Conservation (phyloP, 2,797 vertebrate genomes). For the Scolopax rusticola region DNA sequence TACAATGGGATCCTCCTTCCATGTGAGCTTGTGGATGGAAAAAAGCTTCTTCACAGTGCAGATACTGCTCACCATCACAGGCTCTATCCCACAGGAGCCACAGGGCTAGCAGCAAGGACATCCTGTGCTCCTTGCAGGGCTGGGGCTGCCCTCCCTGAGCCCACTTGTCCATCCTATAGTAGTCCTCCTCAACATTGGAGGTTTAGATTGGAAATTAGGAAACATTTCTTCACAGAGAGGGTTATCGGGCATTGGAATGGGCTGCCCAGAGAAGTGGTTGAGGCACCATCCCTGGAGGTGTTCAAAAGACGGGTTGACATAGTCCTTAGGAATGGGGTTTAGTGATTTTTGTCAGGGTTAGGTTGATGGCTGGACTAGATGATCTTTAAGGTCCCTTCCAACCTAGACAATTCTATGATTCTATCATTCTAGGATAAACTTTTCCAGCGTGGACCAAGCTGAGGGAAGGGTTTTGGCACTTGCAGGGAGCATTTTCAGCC, state of each 20-base stretch:
- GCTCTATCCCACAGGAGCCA: background rate
- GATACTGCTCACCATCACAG: rapidly evolving
- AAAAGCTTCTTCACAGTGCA: background rate
- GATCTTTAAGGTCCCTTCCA: too few relatives aligned
- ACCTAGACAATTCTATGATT: too few relatives aligned
- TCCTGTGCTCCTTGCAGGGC: rapidly evolving
- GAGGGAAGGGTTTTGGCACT: background rate
- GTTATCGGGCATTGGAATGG: too few relatives aligned
- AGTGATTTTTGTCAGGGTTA: too few relatives aligned
- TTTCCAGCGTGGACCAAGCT: background rate
- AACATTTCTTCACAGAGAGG: too few relatives aligned
- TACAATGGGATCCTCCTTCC: background rate
- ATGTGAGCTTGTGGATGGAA: background rate
- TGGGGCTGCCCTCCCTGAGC: background rate
- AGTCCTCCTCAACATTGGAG: background rate
- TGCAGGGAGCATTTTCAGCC: background rate
- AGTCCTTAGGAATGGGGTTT: too few relatives aligned
- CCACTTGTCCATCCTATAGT: background rate
- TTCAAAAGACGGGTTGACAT: too few relatives aligned
- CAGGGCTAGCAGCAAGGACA: background rate
- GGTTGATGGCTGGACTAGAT: too few relatives aligned
- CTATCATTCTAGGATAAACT: background rate
- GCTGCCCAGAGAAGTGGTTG: too few relatives aligned
- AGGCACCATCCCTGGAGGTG: too few relatives aligned
- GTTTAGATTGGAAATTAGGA: too few relatives aligned